Conservation (phyloP, 2,888 invertebrate species). For the Pollenia angustigena region DNA sequence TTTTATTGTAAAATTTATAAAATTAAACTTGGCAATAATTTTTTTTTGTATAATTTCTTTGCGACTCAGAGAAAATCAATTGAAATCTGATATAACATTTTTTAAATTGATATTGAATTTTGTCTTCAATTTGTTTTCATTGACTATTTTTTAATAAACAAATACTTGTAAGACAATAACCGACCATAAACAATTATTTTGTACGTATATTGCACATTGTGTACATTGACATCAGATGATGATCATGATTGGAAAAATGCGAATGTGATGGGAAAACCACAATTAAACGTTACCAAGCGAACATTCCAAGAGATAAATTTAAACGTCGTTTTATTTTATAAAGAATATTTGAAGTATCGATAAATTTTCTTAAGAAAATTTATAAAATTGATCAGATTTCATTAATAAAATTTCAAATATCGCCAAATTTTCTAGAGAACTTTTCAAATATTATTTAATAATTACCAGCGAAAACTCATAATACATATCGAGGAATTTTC, state of each 20-base stretch:
- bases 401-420: no score
- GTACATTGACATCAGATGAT: slow-evolving; percentile 28
- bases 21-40: background rate
- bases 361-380: no score
- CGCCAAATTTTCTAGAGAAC: no score
- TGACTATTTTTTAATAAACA: background rate
- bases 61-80: slow-evolving; percentile 15
- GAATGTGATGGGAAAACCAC: background rate
- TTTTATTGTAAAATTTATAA: background rate
- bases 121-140: slow-evolving; percentile 8
- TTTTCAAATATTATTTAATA: no score
- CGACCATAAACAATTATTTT: slow-evolving; percentile 1
- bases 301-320: background rate
- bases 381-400: no score
- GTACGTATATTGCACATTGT: slow-evolving; percentile 2
- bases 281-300: background rate
- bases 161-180: slow-evolving; percentile 19
- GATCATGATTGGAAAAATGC: background rate
- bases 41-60: background rate
- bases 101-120: slow-evolving; percentile 29
- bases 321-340: no score
- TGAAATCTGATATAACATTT: slow-evolving; percentile 46
- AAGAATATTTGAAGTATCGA: no score
- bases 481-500: no score
- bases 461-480: no score